These are phyloP conservation scores for Crotalus tigris DNA, from an alignment of 2,113 vertebrate genomes.

Conservation along the genomic window DNA sequence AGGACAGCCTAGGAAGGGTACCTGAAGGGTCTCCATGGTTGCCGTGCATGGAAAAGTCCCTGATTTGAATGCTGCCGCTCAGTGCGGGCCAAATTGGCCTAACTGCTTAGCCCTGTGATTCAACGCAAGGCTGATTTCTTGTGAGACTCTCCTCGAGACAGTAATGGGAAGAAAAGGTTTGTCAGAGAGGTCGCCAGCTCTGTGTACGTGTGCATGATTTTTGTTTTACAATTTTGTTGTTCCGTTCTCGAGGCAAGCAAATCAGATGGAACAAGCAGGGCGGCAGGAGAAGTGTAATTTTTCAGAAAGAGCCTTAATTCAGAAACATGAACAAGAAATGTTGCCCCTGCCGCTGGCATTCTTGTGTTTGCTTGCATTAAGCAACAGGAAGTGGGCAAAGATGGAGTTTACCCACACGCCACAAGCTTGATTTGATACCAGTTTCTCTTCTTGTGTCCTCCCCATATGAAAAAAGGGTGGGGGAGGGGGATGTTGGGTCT, in stretches of 20 bases:
- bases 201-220: background rate
- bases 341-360: background rate
- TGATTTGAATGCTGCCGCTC: background rate
- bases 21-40: background rate
- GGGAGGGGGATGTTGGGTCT: too few relatives aligned
- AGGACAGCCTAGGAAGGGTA: background rate
- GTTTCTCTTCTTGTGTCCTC: background rate
- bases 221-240: background rate
- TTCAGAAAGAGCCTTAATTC: background rate
- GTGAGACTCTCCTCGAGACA: background rate
- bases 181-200: background rate
- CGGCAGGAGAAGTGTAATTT: background rate
- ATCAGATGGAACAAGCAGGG: background rate
- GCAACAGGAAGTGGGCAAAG: background rate
- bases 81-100: too few relatives aligned
- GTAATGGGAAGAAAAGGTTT: conserved; percentile 12
- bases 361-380: background rate
- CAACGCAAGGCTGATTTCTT: background rate
- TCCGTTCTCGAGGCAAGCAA: background rate
- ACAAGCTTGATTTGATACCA: background rate
- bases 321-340: background rate
- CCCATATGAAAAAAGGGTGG: background rate
- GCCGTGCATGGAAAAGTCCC: background rate
- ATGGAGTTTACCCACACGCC: background rate
- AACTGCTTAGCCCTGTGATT: conserved; percentile 35